phyloP scores from a whole-genome alignment of 1,140 invertebrate species.

The Globodera ellingtonae region DNA sequence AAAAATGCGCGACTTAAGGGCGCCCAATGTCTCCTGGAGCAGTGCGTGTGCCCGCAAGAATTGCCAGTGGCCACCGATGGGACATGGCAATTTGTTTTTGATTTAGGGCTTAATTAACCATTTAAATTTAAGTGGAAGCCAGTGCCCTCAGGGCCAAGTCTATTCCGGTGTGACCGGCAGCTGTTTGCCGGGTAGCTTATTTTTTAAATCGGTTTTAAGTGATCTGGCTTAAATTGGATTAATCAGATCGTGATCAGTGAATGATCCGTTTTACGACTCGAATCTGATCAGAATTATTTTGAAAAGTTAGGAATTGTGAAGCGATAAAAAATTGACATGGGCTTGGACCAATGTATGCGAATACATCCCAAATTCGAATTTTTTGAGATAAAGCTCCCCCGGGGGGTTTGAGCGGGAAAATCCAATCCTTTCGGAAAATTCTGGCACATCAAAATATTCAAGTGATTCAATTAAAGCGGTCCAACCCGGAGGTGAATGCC shows the following conservation, averaged over 20 bases:
- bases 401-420: too few relatives aligned
- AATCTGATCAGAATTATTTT: too few relatives aligned
- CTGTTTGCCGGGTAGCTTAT: conserved; percentile 57
- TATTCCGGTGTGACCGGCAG: conserved; percentile 59
- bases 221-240: too few relatives aligned
- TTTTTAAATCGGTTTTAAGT: too few relatives aligned
- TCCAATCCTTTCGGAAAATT: too few relatives aligned
- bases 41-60: conserved; percentile 55
- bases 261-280: too few relatives aligned
- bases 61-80: conserved; percentile 60
- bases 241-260: too few relatives aligned
- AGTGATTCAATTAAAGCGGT: conserved; percentile 9
- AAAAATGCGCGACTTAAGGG: conserved; percentile 7
- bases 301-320: too few relatives aligned
- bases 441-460: too few relatives aligned
- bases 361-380: conserved; percentile 7
- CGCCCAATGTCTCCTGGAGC: conserved; percentile 55
- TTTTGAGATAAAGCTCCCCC: background rate
- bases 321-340: background rate
- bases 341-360: background rate
- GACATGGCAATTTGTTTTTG: conserved; percentile 42
- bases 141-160: conserved; percentile 48
- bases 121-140: conserved; percentile 36
- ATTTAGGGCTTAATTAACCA: background rate
- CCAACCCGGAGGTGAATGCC: conserved; percentile 46